Conservation (phyloP, 2,888 invertebrate species). For the Chrysomela aeneicollis region DNA sequence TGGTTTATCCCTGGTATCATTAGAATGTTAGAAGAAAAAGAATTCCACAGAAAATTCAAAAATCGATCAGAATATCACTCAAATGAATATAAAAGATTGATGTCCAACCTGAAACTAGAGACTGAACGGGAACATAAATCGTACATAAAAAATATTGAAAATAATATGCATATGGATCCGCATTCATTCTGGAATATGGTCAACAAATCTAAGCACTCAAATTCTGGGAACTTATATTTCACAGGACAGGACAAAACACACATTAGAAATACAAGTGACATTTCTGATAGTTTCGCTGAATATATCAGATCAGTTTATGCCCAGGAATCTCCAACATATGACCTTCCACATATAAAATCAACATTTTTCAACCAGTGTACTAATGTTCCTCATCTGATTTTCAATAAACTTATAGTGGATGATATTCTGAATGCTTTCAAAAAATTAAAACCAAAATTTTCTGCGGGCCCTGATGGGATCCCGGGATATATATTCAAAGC, state of each 20-base stretch:
- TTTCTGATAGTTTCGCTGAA: not conserved
- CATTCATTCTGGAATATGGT: not conserved
- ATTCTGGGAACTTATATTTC: not conserved
- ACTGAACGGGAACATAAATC: not conserved
- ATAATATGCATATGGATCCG: not conserved
- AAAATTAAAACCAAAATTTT: too few relatives aligned
- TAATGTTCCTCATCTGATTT: not conserved
- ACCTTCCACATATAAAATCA: not conserved
- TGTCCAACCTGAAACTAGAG: not conserved
- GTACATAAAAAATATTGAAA: not conserved
- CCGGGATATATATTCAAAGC: too few relatives aligned
- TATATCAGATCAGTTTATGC: not conserved
- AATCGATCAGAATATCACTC: not conserved
- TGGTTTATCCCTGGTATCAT: not conserved
- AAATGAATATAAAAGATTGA: not conserved
- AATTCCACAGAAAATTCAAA: not conserved
- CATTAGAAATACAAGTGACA: not conserved
- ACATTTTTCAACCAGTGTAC: not conserved
- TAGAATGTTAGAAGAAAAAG: not conserved
- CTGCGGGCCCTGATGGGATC: too few relatives aligned
- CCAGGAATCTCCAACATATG: not conserved
- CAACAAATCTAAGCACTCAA: not conserved
- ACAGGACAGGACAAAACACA: not conserved
- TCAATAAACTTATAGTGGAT: too few relatives aligned
- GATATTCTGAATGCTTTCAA: too few relatives aligned